Percentiles rank a stretch among this genome's conserved stretches.
phyloP scores from a whole-genome alignment of 35 echinoderm and acorn worm genomes.

The Acanthaster planci region DNA sequence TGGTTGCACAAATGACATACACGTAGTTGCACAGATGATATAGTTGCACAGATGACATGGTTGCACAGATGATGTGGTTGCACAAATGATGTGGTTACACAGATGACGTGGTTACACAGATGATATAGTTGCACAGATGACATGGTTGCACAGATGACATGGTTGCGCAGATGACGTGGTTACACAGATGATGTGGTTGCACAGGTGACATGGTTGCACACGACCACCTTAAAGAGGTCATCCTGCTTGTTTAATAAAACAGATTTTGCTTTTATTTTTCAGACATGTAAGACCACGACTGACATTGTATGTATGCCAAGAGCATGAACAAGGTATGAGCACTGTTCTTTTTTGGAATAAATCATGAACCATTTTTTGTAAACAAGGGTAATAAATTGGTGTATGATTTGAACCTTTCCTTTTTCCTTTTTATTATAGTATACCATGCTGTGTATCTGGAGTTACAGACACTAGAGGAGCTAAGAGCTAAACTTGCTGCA shows the following conservation, averaged over 20 bases:
- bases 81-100: too few relatives aligned
- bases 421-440: slow-evolving; percentile 45
- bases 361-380: background rate
- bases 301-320: slow-evolving; percentile 98
- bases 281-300: slow-evolving; percentile 94
- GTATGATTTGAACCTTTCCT: too few relatives aligned
- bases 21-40: too few relatives aligned
- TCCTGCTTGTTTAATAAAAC: too few relatives aligned
- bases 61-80: too few relatives aligned
- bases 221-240: too few relatives aligned
- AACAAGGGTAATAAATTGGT: too few relatives aligned
- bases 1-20: too few relatives aligned
- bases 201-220: too few relatives aligned
- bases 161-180: background rate
- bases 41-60: too few relatives aligned
- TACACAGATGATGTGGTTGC: too few relatives aligned
- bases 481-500: slow-evolving; percentile 76
- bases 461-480: slow-evolving; percentile 54
- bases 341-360: background rate
- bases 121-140: background rate
- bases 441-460: slow-evolving; percentile 98
- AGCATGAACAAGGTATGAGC: slow-evolving; percentile 86
- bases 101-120: background rate
- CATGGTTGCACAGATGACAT: background rate
- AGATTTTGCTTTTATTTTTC: slow-evolving; percentile 36